A percentile compares a stretch with the other conserved stretches of the same genome.
Evolutionary conservation across 1,140 invertebrate genomes (phyloP).

Genomic region (Leptoteleia sp.): DNA sequence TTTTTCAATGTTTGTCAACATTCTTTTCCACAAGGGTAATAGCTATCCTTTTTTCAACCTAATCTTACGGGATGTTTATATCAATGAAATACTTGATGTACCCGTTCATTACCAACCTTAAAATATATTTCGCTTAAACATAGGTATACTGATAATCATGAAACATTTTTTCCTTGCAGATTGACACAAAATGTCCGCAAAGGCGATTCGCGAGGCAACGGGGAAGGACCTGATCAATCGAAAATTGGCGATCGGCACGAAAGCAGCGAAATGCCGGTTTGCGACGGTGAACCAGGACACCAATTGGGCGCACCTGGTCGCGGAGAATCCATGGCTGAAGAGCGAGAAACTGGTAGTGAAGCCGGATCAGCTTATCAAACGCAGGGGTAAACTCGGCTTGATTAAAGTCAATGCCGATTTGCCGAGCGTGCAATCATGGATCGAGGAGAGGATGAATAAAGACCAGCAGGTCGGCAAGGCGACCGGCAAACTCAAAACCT

Average conservation of each 20-base stretch:
- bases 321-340: constrained; percentile 93
- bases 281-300: constrained; percentile 90
- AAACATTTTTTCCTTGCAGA: constrained; percentile 39
- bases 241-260: constrained; percentile 86
- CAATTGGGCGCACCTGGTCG: constrained; percentile 89
- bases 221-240: constrained; percentile 97
- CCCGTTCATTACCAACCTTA: no score
- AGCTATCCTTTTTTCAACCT: no score
- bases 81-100: no score
- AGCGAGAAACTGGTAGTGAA: constrained; percentile 95
- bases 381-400: constrained; percentile 97
- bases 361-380: constrained; percentile 99
- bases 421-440: constrained; percentile 91
- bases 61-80: no score
- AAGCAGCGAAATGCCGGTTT: constrained; percentile 89
- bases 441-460: constrained; percentile 92
- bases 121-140: no score
- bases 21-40: no score
- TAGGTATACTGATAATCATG: no score
- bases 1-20: no score
- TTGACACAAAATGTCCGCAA: constrained; percentile 92
- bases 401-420: constrained; percentile 96
- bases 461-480: constrained; percentile 93
- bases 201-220: constrained; percentile 97
- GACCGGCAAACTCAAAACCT: constrained; percentile 92